Base-by-base conservation (phyloP, 2,888 invertebrate species). In the Aquatica leii region DNA sequence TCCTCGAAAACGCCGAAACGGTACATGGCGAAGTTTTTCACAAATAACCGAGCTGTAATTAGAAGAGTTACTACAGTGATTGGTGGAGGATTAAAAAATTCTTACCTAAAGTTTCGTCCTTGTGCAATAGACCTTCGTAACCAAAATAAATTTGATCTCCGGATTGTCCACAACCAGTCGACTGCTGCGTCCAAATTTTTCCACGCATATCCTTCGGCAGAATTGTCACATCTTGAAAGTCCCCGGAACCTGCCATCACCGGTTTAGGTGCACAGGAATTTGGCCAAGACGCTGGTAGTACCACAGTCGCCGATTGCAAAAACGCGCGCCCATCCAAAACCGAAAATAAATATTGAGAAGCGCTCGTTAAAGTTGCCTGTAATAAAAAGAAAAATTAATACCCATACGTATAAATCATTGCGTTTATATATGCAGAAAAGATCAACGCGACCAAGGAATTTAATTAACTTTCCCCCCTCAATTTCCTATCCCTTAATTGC, bases 1-100 rank as follows among this genome's bases (percentile, higher is more conserved):
- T 89, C 89, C 70, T 89, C 88, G 76, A 88, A 90, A 2, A 89
- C 85, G 1, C 90, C 90, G 79, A 88, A 90, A 0, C 89, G 84
- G 73, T 87, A 88, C 79, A 87, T 88, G 2, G 87, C 86, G 84
- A 88, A 89, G 72, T 89, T 86, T 71, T 86, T 85, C 0, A 87
- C 83, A 34, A 89, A 73, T 9, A 83, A 78, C 54, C 85, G 82
- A 34, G 76, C 78, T 77, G 52, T 11, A 61, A 63, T 1, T 0
- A 15, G 14, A 46, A 46, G 48, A 11, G n/a, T 54, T 35, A 41
- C 12, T 37, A 37, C 12, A 37, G 5, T 37, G n/a, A 37, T 37
- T 5, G n/a, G 2, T 11, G 11, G 9, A 37, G 12, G 3, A 37
- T 12, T 37, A 12, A 37, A 37, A n/a, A 9, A 37, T 37, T 8